Conservation (phyloP, 2,113 vertebrate genomes). For the Delphinapterus leucas region DNA sequence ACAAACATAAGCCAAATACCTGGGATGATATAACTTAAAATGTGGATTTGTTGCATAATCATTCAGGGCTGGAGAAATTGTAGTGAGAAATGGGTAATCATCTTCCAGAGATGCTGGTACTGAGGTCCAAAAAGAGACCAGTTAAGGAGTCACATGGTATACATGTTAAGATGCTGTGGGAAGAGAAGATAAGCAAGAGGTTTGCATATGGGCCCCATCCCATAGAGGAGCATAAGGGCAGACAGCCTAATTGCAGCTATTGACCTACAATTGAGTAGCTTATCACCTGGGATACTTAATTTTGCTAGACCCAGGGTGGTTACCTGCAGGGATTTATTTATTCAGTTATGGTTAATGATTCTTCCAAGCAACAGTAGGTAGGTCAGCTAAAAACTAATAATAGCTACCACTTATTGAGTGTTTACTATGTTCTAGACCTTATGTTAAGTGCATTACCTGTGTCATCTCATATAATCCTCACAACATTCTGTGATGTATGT, state of each 20-base stretch:
- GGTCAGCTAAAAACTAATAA: background rate
- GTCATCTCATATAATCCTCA: background rate
- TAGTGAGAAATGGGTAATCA: background rate
- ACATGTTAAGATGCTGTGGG: background rate
- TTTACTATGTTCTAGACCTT: background rate
- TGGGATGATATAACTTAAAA: background rate
- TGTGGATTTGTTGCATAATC: background rate
- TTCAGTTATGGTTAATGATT: conserved; percentile 33
- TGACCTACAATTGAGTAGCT: background rate
- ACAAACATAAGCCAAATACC: background rate
- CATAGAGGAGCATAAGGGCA: background rate
- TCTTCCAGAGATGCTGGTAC: background rate
- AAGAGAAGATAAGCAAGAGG: background rate
- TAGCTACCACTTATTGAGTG: background rate
- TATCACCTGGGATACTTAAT: background rate
- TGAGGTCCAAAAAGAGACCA: background rate
- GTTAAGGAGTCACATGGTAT: background rate
- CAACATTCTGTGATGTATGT: background rate
- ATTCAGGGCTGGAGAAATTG: background rate
- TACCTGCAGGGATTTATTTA: conserved; percentile 30
- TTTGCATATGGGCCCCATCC: background rate
- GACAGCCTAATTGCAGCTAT: background rate
- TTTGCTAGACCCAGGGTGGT: conserved; percentile 35
- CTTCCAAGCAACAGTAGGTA: background rate
- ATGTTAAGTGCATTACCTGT: background rate